Conservation (phyloP, 2,797 vertebrate genomes). For the Bufotes viridis region DNA sequence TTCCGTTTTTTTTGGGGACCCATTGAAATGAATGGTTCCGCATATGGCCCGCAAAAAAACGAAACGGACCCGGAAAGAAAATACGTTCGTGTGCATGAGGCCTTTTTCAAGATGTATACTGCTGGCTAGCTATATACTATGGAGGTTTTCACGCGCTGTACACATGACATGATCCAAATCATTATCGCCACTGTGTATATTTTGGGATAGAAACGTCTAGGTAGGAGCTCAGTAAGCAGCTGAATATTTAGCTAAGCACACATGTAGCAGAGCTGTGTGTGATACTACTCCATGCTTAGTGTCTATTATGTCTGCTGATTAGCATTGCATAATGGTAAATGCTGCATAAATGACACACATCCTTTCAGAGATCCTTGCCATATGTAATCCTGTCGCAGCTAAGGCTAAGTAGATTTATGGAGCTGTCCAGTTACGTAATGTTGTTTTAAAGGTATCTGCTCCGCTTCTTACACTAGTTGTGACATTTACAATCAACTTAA, state of each 20-base stretch:
- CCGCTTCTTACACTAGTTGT: slow-evolving; percentile 4
- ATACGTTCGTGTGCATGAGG: no score
- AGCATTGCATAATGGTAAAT: slow-evolving; percentile 1
- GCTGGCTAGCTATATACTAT: no score
- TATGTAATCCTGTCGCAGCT: slow-evolving; percentile 47
- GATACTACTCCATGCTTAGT: background rate
- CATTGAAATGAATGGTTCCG: no score
- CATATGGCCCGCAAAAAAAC: no score
- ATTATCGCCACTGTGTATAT: no score
- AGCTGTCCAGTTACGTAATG: slow-evolving; percentile 39
- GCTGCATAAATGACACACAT: background rate
- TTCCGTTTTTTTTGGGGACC: no score
- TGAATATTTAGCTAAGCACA: background rate
- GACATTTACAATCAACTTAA: slow-evolving; percentile 39
- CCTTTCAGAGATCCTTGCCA: slow-evolving; percentile 1
- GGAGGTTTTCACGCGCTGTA: no score
- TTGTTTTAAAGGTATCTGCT: slow-evolving; percentile 3
- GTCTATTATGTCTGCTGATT: background rate
- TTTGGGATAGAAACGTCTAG: no score
- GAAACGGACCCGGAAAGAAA: no score
- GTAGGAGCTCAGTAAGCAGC: background rate
- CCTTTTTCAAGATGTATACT: no score
- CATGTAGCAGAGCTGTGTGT: background rate
- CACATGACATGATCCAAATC: no score
- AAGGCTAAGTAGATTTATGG: slow-evolving; percentile 35